A percentile compares a stretch with the other conserved stretches of the same genome.
Conservation (phyloP, 2,797 vertebrate genomes). For the Cyclura pinguis region DNA sequence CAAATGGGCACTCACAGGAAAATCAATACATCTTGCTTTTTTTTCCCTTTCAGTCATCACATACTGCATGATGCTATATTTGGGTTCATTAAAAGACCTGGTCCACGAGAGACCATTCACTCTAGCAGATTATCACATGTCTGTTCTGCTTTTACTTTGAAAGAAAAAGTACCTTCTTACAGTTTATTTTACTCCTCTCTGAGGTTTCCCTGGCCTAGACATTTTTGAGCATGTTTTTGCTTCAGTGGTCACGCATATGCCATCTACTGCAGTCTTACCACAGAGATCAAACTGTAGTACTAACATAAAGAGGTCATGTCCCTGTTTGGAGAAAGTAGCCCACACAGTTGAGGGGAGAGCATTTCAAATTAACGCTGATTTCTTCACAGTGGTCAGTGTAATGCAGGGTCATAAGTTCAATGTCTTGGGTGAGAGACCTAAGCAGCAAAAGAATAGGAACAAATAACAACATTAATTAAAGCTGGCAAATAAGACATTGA, state of each 20-base stretch:
- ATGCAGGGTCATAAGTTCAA: conserved; percentile 13
- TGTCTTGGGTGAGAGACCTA: not conserved
- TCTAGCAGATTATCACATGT: conserved; percentile 40
- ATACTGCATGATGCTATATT: not conserved
- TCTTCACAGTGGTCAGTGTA: not conserved
- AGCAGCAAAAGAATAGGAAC: conserved; percentile 18
- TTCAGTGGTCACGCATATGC: conserved; percentile 41
- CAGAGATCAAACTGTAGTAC: conserved; percentile 33
- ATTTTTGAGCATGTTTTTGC: conserved; percentile 47
- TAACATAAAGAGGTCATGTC: conserved; percentile 39
- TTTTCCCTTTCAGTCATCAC: conserved; percentile 15
- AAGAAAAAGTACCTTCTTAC: conserved; percentile 28
- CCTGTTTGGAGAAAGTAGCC: conserved; percentile 6
- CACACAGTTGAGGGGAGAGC: conserved; percentile 3
- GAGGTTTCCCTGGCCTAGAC: conserved; percentile 12
- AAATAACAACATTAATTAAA: conserved; percentile 22
- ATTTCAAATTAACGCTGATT: conserved; percentile 17
- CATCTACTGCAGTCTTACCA: conserved; percentile 22
- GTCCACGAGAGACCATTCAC: not conserved
- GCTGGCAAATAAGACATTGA: not conserved
- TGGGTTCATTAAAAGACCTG: conserved; percentile 38
- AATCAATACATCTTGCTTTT: conserved; percentile 49
- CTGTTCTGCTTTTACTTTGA: conserved; percentile 49
- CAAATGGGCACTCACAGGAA: conserved; percentile 49
- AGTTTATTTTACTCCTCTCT: conserved; percentile 9